phyloP scores from a whole-genome alignment of 2,797 vertebrate species.

The Pseudocheirus occidentalis region DNA sequence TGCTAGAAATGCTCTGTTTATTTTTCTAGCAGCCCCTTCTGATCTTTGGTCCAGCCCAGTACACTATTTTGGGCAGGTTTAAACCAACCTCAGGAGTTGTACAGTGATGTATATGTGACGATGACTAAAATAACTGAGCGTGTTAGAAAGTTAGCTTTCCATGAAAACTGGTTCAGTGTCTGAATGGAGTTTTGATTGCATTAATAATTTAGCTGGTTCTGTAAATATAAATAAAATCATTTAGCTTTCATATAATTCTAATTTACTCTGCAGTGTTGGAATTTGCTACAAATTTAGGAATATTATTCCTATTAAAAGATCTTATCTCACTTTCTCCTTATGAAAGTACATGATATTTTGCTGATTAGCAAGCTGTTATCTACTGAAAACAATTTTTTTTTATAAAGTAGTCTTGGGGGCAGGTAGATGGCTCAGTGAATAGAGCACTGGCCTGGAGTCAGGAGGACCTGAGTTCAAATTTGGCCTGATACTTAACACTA shows the following conservation, averaged over 20 bases:
- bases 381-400: background rate
- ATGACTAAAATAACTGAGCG: background rate
- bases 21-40: slow-evolving; percentile 38
- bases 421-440: no score
- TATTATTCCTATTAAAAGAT: slow-evolving; percentile 33
- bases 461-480: no score
- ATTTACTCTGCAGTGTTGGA: slow-evolving; percentile 42
- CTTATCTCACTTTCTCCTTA: accelerated
- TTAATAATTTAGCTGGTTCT: slow-evolving; percentile 29
- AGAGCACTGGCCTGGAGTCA: no score
- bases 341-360: accelerated
- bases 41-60: slow-evolving; percentile 17
- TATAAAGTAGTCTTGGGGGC: no score
- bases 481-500: no score
- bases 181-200: background rate
- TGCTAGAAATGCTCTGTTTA: slow-evolving; percentile 51
- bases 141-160: slow-evolving; percentile 41
- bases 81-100: slow-evolving; percentile 41
- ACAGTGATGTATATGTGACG: slow-evolving; percentile 26
- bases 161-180: background rate
- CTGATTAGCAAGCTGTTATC: background rate
- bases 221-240: slow-evolving; percentile 6
- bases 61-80: slow-evolving; percentile 47
- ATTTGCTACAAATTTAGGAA: slow-evolving; percentile 55
- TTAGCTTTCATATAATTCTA: slow-evolving; percentile 43